Base-by-base conservation (phyloP, 2,888 invertebrate species). In the Acanthococcus lagerstroemiae region DNA sequence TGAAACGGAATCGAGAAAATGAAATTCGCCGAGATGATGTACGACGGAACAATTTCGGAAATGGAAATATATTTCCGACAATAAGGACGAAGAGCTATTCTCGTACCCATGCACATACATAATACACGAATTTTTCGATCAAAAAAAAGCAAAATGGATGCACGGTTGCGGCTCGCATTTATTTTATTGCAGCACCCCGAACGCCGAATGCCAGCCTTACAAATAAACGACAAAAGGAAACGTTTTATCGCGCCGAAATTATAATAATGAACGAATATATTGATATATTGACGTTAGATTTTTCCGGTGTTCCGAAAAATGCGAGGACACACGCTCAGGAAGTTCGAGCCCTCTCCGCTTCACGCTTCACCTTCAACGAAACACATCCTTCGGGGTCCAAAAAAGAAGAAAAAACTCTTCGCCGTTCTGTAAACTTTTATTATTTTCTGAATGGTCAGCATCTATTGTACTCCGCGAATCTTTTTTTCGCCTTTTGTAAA, bases 181-280 rank as follows among this genome's bases (percentile, higher is more conserved):
- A 48, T 22, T 52, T 22, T 22, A 22, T 19, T 21, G 24, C 24
- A 4, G 22, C 52, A 22, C 24, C 21, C 24, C 19, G 52, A 52
- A 15, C 37, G n/a, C 12, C 37, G 37, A 37, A 37, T n/a, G 37
- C n/a, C 37, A 15, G 12, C n/a, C 37, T 37, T 37, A 15, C 22
- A 52, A 52, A 52, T 52, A 52, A 52, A 52, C 52, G 19, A 52
- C 52, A 52, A 52, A 12, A 52, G 52, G 52, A 52, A 52, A 52
- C 52, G 22, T 52, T 52, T 52, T 52, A 52, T 52, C 52, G 52
- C 52, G 52, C 24, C 15, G 52, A 52, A 52, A 52, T 52, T 52
- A 52, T 52, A 52, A 52, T 52, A 52, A 52, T 22, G 52, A 52
- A 52, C 52, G 22, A 52, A 52, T 52, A 52, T 52, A 22, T 52